Conservation (phyloP, 2,797 vertebrate genomes). For the Momotus momota region DNA sequence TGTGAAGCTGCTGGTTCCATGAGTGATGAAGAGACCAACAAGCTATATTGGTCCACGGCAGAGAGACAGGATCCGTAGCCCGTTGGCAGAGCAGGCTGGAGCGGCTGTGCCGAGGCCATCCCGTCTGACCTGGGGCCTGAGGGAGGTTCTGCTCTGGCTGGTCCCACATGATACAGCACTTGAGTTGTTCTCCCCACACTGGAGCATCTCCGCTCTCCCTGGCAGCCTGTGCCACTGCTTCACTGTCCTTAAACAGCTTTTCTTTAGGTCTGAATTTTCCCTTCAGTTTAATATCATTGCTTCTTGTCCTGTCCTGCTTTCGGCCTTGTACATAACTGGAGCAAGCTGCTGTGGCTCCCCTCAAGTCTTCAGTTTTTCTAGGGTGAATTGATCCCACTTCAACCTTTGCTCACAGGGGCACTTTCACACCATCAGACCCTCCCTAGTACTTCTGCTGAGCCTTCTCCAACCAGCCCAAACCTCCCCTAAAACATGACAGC, state of each 20-base stretch:
- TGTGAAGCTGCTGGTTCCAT: background rate
- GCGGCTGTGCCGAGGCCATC: background rate
- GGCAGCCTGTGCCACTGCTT: background rate
- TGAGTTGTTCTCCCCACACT: background rate
- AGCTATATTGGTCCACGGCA: accelerated
- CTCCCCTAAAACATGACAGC: accelerated
- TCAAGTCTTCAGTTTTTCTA: background rate
- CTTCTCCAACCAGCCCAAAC: background rate
- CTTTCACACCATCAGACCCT: background rate
- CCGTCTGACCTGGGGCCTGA: accelerated
- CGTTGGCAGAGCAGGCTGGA: background rate
- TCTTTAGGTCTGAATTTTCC: background rate
- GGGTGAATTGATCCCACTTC: accelerated
- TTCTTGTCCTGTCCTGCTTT: background rate
- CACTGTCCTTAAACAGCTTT: background rate
- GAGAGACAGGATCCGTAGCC: accelerated
- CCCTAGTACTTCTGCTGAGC: background rate
- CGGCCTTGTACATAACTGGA: background rate
- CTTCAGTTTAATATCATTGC: background rate
- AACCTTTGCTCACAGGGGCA: background rate
- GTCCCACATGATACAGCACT: accelerated
- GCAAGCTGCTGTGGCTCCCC: background rate
- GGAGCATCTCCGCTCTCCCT: background rate
- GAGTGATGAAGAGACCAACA: background rate
- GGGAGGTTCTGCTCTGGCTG: background rate